Evolutionary conservation across 2,888 invertebrate species (phyloP), one percentile per base, ranked within the genome.

Genomic region (Plutella xylostella): DNA sequence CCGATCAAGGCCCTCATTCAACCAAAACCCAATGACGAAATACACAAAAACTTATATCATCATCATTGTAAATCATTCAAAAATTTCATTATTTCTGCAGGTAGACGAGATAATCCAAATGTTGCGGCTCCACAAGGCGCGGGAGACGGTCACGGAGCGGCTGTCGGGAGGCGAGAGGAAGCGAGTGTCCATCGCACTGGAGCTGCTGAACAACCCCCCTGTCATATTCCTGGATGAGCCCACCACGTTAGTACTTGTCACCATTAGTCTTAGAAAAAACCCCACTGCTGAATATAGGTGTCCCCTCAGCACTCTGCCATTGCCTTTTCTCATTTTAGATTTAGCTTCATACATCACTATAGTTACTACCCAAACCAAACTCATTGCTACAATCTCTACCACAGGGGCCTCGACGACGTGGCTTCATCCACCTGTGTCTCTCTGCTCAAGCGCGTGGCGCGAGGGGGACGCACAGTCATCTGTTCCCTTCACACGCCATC

Each of bases 401-500:
- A 5, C 68, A 94, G 97, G 21, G 97, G 97, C 5, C 77, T 98
- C 47, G 97, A 98, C 65, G 96, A 97, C 67, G 85, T 94, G 37
- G 92, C 97, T 0, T 94, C 96, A 49, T 89, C 91, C 11, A 96
- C 97, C 53, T 97, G 97, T 65, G 88, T 97, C 15, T 87, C 90
- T 0, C 80, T 97, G 15, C 80, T 97, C n/a, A 93, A 92, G 64
- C 86, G 90, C 20, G 86, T 97, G 41, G 95, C 97, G 0, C 85
- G 90, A 47, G 91, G 91, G 0, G 97, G 97, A 0, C 85, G 97
- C 22, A 97, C 97, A 0, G 92, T 98, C 5, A 88, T 98, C 46
- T 97, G 97, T 63, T 97, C 97, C 0, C 89, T 98, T 42, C 98
- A 98, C 74, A 97, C 97, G n/a, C 98, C 98, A 0, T 96, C 96